phyloP scores from a whole-genome alignment of 37 sponge, comb jelly and placozoan species.

The Petrosia ficiformis region DNA sequence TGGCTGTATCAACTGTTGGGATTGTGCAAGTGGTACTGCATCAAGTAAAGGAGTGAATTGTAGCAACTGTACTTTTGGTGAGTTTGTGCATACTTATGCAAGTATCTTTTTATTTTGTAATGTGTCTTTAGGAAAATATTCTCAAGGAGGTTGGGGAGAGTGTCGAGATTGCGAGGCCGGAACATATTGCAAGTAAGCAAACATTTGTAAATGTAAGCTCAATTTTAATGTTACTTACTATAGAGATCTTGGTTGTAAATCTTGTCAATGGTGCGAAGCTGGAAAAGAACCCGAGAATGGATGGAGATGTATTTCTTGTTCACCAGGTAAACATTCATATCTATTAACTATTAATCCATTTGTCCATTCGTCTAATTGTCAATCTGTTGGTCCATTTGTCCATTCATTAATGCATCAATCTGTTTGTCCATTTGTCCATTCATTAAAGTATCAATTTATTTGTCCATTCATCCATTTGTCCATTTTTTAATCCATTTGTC shows the following conservation, averaged over 20 bases:
- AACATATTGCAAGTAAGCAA: neutral
- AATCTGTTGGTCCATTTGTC: too few species aligned
- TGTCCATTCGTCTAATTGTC: too few species aligned
- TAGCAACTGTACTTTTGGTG: neutral
- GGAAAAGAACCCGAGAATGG: neutral
- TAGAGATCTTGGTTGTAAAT: neutral
- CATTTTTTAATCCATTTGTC: too few species aligned
- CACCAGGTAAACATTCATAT: neutral
- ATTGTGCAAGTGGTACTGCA: neutral
- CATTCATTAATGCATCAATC: too few species aligned
- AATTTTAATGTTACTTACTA: too few species aligned
- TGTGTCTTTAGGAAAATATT: neutral
- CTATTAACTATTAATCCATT: neutral
- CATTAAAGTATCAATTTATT: too few species aligned
- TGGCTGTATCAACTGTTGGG: neutral
- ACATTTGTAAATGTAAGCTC: neutral
- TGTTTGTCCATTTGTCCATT: too few species aligned
- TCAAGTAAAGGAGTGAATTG: neutral
- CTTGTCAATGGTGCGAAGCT: neutral
- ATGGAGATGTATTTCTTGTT: neutral
- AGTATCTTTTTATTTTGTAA: neutral
- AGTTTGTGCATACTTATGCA: neutral
- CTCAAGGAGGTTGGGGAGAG: neutral
- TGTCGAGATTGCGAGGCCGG: neutral
- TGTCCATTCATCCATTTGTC: too few species aligned